These are phyloP conservation scores for Triops cancriformis DNA, from an alignment of 1,140 invertebrate genomes.

Conservation along the genomic window DNA sequence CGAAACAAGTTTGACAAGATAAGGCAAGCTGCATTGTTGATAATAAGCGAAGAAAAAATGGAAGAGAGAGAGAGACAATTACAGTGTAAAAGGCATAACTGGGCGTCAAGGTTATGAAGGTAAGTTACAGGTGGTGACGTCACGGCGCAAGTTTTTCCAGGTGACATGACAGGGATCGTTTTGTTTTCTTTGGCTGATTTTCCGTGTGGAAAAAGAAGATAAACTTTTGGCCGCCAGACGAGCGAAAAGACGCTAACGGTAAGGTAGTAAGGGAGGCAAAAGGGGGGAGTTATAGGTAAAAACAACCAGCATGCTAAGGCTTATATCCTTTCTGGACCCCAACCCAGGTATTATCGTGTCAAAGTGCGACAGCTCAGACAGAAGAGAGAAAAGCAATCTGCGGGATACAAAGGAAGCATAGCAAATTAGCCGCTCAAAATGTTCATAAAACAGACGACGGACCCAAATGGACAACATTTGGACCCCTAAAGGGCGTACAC, in stretches of 20 bases:
- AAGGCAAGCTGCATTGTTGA: background rate
- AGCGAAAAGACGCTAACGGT: background rate
- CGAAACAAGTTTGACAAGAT: background rate
- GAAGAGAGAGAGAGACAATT: background rate
- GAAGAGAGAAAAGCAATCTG: slow-evolving; percentile 10
- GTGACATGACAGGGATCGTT: background rate
- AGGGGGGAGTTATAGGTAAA: background rate
- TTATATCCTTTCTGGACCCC: background rate
- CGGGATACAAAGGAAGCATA: slow-evolving; percentile 9
- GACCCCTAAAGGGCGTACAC: background rate
- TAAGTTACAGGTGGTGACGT: slow-evolving; percentile 5
- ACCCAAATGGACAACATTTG: slow-evolving; percentile 1
- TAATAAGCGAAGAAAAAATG: background rate
- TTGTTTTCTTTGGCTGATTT: background rate
- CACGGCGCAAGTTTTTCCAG: slow-evolving; percentile 4
- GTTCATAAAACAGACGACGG: slow-evolving; percentile 9
- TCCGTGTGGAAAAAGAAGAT: background rate
- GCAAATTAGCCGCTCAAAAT: slow-evolving; percentile 13
- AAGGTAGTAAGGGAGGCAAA: background rate
- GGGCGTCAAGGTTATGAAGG: background rate
- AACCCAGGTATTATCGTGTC: slow-evolving; percentile 7
- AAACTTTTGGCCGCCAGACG: background rate
- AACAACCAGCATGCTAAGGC: slow-evolving; percentile 6
- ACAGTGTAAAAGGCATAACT: background rate
- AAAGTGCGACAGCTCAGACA: slow-evolving; percentile 12